A percentile compares a stretch with the other conserved stretches of the same genome.
Evolutionary conservation across 2,113 vertebrate genomes (phyloP).

Genomic region (Cololabis saira): DNA sequence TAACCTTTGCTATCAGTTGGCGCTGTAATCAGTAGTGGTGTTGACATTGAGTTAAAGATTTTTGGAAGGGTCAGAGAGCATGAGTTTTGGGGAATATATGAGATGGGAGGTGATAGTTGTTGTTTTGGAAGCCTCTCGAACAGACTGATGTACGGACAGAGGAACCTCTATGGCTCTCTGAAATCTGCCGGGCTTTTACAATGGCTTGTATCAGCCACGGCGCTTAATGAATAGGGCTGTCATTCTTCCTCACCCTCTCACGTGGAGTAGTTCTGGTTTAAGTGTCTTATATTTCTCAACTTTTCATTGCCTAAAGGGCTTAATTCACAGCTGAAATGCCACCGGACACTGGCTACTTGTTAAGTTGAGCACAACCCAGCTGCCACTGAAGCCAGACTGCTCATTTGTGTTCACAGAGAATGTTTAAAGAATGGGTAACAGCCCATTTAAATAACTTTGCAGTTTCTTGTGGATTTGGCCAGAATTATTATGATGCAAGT

Average conservation of each 20-base stretch:
- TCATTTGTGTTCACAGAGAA: conserved; percentile 28
- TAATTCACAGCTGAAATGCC: conserved; percentile 26
- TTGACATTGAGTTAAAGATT: conserved; percentile 29
- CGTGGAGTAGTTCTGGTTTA: conserved; percentile 36
- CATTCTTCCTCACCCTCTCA: conserved; percentile 13
- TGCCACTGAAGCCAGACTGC: conserved; percentile 22
- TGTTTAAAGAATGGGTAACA: conserved; percentile 58
- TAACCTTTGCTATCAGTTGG: conserved; percentile 84
- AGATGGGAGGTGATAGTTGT: conserved; percentile 31
- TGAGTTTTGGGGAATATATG: conserved; percentile 49
- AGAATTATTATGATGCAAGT: not conserved
- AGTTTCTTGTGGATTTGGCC: conserved; percentile 11
- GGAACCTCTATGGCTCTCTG: conserved; percentile 80
- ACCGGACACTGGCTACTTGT: conserved; percentile 2
- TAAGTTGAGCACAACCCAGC: conserved; percentile 1
- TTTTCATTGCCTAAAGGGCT: conserved; percentile 19
- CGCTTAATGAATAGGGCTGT: conserved; percentile 54
- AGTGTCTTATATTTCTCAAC: conserved; percentile 31
- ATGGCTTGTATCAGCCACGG: conserved; percentile 97
- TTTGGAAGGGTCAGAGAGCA: conserved; percentile 29
- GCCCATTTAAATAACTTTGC: conserved; percentile 57
- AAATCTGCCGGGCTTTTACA: conserved; percentile 93
- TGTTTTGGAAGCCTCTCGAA: conserved; percentile 44
- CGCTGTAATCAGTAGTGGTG: not conserved
- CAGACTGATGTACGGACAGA: conserved; percentile 57